phyloP scores from a whole-genome alignment of 2,888 invertebrate species.

The Piscicola geometra region DNA sequence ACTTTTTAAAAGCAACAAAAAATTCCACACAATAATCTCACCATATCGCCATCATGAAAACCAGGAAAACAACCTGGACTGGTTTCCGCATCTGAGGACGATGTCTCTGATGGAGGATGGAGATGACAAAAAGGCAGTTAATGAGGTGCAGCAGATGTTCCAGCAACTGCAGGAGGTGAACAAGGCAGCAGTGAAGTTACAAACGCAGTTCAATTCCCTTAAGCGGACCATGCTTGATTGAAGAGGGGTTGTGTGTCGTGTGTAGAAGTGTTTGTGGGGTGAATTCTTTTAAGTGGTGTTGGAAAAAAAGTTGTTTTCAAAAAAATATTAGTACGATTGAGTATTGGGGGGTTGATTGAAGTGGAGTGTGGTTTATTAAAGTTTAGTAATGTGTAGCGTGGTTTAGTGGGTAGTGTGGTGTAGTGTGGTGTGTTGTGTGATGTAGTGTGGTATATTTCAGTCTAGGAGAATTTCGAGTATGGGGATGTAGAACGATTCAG shows the following conservation, averaged over 20 bases:
- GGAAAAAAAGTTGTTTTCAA: too few species aligned
- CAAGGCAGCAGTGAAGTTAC: conserved; percentile 63
- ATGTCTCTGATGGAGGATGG: conserved; percentile 91
- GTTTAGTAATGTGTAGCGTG: not conserved
- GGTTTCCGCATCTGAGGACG: conserved; percentile 97
- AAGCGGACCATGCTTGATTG: not conserved
- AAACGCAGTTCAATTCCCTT: not conserved
- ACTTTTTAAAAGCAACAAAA: too few species aligned
- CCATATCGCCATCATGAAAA: conserved; percentile 34
- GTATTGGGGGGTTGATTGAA: too few species aligned
- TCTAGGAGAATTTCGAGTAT: too few species aligned
- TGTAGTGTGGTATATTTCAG: too few species aligned
- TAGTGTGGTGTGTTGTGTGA: too few species aligned
- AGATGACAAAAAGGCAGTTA: conserved; percentile 75
- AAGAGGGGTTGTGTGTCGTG: not conserved
- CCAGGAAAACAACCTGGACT: conserved; percentile 86
- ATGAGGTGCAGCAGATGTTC: conserved; percentile 81
- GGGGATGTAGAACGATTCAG: too few species aligned
- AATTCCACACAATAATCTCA: too few species aligned
- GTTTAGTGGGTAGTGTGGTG: too few species aligned
- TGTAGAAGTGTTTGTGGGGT: not conserved
- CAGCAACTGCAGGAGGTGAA: conserved; percentile 79
- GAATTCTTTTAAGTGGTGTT: too few species aligned
- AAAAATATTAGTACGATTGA: too few species aligned
- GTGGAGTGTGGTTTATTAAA: not conserved